Conservation (phyloP, 2,888 invertebrate genomes). For the Adelognathus sp. region DNA sequence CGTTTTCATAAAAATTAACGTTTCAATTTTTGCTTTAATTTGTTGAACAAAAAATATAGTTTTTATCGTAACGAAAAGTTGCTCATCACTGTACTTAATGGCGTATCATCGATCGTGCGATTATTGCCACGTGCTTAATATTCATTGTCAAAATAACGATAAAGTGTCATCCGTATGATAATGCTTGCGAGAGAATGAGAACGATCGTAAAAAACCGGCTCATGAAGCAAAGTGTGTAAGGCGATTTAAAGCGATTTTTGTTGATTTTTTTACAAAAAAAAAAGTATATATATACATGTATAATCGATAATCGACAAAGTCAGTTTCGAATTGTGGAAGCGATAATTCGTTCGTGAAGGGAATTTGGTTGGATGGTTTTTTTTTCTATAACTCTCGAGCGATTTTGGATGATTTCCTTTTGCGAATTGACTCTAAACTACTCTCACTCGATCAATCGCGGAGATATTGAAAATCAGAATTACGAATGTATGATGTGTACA, state of each 20-base stretch:
- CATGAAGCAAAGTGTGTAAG: conserved; percentile 68
- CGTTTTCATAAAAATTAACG: conserved; percentile 38
- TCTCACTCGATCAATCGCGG: neutral
- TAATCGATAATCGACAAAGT: conserved; percentile 46
- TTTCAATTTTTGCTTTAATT: neutral
- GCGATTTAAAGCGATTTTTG: conserved; percentile 52
- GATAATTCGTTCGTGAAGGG: conserved; percentile 46
- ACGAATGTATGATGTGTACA: neutral
- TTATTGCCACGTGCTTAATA: conserved; percentile 63
- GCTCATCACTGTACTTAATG: conserved; percentile 53
- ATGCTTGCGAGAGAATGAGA: conserved; percentile 77
- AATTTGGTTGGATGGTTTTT: conserved; percentile 45
- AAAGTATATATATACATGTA: conserved; percentile 28
- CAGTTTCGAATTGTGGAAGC: conserved; percentile 49
- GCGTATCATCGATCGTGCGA: conserved; percentile 57
- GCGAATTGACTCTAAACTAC: neutral
- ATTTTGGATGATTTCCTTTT: neutral
- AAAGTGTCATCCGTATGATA: conserved; percentile 75
- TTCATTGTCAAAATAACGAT: conserved; percentile 56
- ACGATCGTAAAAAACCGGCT: conserved; percentile 65
- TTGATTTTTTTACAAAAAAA: too few relatives aligned
- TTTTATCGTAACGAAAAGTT: neutral
- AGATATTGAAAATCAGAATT: neutral
- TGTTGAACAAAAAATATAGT: neutral
- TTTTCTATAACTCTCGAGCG: conserved; percentile 17